phyloP scores from a whole-genome alignment of 64 coral and sea anemone species.

The Actinia tenebrosa region DNA sequence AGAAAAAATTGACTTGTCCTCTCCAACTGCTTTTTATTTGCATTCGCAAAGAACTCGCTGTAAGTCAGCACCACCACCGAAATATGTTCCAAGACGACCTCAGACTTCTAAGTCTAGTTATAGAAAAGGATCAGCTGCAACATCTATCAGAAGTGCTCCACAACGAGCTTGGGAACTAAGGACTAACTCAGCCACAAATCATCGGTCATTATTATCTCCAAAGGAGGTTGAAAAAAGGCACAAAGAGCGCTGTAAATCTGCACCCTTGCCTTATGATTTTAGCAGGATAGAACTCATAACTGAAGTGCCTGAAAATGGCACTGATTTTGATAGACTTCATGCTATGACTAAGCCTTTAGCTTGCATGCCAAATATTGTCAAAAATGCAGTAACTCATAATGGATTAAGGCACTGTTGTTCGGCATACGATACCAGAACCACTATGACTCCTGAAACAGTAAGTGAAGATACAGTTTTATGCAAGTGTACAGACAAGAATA shows the following conservation, averaged over 20 bases:
- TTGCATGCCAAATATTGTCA: conserved; percentile 87
- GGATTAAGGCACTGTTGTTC: conserved; percentile 88
- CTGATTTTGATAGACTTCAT: conserved; percentile 55
- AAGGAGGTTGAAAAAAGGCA: conserved; percentile 60
- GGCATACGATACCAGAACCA: conserved; percentile 58
- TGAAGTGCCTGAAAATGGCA: conserved; percentile 59
- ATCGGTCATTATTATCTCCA: conserved; percentile 66
- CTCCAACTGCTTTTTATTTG: conserved; percentile 55
- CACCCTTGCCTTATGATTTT: conserved; percentile 83
- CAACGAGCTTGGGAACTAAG: conserved; percentile 81
- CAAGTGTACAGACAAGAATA: no score
- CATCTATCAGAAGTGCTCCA: conserved; percentile 42
- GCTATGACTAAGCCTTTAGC: conserved; percentile 80
- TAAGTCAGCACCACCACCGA: conserved; percentile 69
- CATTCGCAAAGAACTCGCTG: conserved; percentile 51
- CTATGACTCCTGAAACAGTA: conserved; percentile 57
- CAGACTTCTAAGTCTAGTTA: conserved; percentile 12
- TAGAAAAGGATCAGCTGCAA: conserved; percentile 29
- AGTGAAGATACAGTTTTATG: not conserved
- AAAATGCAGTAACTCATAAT: conserved; percentile 86
- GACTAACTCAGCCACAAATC: conserved; percentile 62
- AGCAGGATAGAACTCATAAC: conserved; percentile 60
- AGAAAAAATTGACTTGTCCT: conserved; percentile 14
- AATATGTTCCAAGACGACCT: conserved; percentile 22
- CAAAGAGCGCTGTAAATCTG: conserved; percentile 74